Percentiles rank a stretch among this genome's conserved stretches.
phyloP scores from a whole-genome alignment of 2,113 vertebrate genomes.

The Himantopus leucocephalus region DNA sequence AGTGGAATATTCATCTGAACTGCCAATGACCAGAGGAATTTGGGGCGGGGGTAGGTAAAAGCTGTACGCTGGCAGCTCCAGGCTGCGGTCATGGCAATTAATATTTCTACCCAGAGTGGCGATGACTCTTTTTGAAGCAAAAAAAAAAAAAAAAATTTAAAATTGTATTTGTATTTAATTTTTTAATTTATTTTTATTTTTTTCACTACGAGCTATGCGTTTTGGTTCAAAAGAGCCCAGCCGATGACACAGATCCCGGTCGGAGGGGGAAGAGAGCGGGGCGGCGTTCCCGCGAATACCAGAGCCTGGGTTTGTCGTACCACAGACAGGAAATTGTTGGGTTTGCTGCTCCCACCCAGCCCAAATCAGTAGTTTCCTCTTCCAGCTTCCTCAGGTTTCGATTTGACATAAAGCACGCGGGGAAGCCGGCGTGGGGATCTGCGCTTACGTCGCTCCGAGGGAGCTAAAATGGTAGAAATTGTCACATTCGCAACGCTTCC shows the following conservation, averaged over 20 bases:
- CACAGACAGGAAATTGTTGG: constrained; percentile 68
- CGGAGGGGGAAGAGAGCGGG: not conserved
- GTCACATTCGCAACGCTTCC: not conserved
- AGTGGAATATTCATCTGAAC: constrained; percentile 11
- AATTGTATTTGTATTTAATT: not conserved
- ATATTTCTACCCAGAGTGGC: not conserved
- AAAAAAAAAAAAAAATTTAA: not conserved
- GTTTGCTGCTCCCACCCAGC: constrained; percentile 59
- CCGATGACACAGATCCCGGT: accelerated
- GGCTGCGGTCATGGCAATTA: not conserved
- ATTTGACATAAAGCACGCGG: not conserved
- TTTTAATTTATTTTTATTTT: not conserved
- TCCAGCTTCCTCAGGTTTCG: constrained; percentile 21
- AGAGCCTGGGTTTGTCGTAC: constrained; percentile 12
- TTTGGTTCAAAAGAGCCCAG: not conserved
- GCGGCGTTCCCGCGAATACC: not conserved
- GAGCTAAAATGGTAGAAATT: not conserved
- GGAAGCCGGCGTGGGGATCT: not conserved
- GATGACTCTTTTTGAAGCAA: not conserved
- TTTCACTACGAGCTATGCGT: not conserved
- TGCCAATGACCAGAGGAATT: constrained; percentile 20
- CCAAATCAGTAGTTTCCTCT: constrained; percentile 66
- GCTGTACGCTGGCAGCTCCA: not conserved
- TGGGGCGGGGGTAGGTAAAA: not conserved
- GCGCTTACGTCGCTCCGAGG: accelerated